Evolutionary conservation across 2,888 invertebrate species (phyloP), one percentile per base, ranked within the genome.

Genomic region (Clitarchus hookeri): DNA sequence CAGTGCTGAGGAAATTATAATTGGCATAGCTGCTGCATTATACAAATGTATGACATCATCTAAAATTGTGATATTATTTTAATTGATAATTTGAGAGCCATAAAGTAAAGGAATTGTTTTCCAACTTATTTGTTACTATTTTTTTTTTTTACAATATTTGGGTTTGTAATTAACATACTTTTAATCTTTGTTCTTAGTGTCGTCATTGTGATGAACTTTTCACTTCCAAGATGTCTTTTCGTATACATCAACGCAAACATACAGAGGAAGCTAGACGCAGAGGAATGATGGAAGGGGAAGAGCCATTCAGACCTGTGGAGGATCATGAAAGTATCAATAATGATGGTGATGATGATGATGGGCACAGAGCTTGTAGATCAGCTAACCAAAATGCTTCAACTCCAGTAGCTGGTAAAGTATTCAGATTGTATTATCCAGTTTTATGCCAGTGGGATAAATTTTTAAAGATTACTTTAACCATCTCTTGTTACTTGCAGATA

Each of bases 201-300:
- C 89, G 89, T 16, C 89, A 89, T 84, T 90, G 90, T 88, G 88
- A 89, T 36, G 89, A 89, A 84, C 87, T 88, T n/a, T 90, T 89
- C 86, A 89, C 90, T n/a, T 89, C 89, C 77, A 89, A 89, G 86
- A 89, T 89, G 83, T 89, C 89, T 65, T 89, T 89, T 87, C 88
- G 89, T 26, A 89, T 89, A 79, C 90, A 90, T 86, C 89, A 89
- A 86, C 87, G 89, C 12, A 89, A 88, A 84, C 89, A 89, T 85
- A 89, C 88, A 4, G 89, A 89, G 79, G 89, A 89, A 84, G 89
- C 89, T 48, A 86, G 87, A 26, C 86, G 88, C 36, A 84, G 88
- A 84, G 89, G 89, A 36, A 88, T 87, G 16, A 85, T 89, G 44
- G 89, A 89, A 65, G 89, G 89, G 19, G 89, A 89, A 84, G 87